phyloP scores from a whole-genome alignment of 2,113 vertebrate species.

The Oxyruncus cristatus region DNA sequence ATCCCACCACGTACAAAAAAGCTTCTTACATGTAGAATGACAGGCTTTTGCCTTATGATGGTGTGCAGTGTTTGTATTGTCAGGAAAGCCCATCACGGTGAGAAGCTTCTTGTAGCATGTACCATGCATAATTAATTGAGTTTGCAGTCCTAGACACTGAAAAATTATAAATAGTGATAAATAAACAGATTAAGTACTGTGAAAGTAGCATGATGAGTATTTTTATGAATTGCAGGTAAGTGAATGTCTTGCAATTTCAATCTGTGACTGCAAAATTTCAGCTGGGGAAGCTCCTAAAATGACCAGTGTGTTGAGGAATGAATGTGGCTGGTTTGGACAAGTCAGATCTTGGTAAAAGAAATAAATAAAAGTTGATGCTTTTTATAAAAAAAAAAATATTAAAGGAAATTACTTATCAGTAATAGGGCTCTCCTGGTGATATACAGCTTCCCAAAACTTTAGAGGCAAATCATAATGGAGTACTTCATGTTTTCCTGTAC shows the following conservation, averaged over 20 bases:
- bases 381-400: neutral
- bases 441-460: neutral
- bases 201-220: neutral
- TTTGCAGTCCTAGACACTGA: neutral
- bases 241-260: neutral
- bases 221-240: neutral
- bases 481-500: neutral
- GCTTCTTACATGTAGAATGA: neutral
- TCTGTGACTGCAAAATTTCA: neutral
- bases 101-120: neutral
- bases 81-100: neutral
- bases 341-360: neutral
- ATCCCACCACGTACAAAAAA: neutral
- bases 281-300: neutral
- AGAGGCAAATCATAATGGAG: neutral
- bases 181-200: neutral
- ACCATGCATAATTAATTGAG: neutral
- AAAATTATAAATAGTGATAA: neutral
- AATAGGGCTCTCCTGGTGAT: neutral
- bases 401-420: neutral
- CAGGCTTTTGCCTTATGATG: neutral
- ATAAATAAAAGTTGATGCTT: neutral
- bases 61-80: neutral
- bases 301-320: neutral
- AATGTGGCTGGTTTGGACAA: neutral